Conservation (phyloP, 2,888 invertebrate species). For the Rhagophthalmus giganteus region DNA sequence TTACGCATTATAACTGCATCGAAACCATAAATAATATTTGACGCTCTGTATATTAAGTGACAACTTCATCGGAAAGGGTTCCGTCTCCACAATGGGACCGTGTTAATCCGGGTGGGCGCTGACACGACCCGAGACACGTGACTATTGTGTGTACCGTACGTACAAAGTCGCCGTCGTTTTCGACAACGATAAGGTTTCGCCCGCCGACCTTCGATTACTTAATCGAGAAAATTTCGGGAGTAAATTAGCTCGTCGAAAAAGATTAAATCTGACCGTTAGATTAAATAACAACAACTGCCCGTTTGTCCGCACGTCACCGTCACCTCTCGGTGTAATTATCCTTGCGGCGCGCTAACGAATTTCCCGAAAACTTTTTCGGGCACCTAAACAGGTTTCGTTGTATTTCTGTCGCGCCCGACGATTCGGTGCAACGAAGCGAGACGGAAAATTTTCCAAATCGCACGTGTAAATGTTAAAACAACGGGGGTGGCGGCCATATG, state of each 20-base stretch:
- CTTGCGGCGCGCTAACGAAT: too few species aligned
- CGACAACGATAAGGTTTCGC: constrained; percentile 7
- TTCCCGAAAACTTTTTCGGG: constrained; percentile 8
- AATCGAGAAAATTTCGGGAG: too few species aligned
- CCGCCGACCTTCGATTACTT: too few species aligned
- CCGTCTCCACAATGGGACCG: constrained; percentile 41
- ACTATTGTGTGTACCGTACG: constrained; percentile 46
- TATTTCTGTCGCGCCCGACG: constrained; percentile 3
- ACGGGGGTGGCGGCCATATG: constrained; percentile 17
- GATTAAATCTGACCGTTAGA: constrained; percentile 39
- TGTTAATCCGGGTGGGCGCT: constrained; percentile 46
- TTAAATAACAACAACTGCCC: constrained; percentile 43
- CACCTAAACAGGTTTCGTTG: constrained; percentile 1
- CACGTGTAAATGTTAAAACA: constrained; percentile 6
- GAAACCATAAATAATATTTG: constrained; percentile 37
- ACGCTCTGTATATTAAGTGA: constrained; percentile 39
- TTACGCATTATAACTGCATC: constrained; percentile 29
- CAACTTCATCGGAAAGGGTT: constrained; percentile 50
- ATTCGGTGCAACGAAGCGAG: constrained; percentile 2
- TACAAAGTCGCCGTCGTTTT: constrained; percentile 34
- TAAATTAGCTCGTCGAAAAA: too few species aligned
- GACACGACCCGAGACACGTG: constrained; percentile 46
- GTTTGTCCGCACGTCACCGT: constrained; percentile 3
- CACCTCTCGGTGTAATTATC: constrained; percentile 4
- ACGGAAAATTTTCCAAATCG: constrained; percentile 8